Percentiles rank a stretch among this genome's conserved stretches.
Conservation (phyloP, 2,888 invertebrate genomes). For the Phoenoteleia sp. region DNA sequence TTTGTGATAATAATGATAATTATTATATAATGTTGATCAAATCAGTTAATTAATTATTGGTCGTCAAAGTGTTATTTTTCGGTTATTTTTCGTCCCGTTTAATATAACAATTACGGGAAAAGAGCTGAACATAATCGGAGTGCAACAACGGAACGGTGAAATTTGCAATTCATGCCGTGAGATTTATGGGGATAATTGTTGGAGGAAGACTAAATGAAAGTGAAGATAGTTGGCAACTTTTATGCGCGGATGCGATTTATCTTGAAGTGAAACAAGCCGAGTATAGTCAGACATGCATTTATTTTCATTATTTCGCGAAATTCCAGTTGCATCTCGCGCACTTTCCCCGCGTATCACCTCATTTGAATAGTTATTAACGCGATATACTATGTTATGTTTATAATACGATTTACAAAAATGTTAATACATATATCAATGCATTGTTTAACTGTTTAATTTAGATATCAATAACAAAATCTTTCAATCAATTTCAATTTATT, state of each 20-base stretch:
- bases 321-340: slow-evolving; percentile 29
- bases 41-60: no score
- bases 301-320: slow-evolving; percentile 57
- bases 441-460: no score
- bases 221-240: slow-evolving; percentile 68
- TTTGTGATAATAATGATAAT: no score
- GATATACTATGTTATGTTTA: slow-evolving; percentile 6
- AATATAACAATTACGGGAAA: slow-evolving; percentile 25
- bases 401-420: no score
- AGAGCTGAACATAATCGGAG: slow-evolving; percentile 23
- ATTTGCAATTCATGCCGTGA: slow-evolving; percentile 57
- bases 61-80: no score
- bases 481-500: no score
- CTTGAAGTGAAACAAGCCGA: slow-evolving; percentile 65
- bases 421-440: no score
- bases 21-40: no score
- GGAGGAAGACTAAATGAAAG: slow-evolving; percentile 64
- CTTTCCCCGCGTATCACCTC: slow-evolving; percentile 33
- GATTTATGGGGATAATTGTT: slow-evolving; percentile 55
- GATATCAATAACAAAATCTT: no score
- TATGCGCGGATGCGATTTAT: slow-evolving; percentile 65
- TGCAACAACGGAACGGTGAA: slow-evolving; percentile 17
- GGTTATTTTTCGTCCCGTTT: background rate
- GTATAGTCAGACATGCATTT: slow-evolving; percentile 60
- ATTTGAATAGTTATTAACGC: slow-evolving; percentile 42